Percentiles rank a stretch among this genome's conserved stretches.
phyloP scores from a whole-genome alignment of 2,113 vertebrate genomes.

The Burhinus bistriatus region DNA sequence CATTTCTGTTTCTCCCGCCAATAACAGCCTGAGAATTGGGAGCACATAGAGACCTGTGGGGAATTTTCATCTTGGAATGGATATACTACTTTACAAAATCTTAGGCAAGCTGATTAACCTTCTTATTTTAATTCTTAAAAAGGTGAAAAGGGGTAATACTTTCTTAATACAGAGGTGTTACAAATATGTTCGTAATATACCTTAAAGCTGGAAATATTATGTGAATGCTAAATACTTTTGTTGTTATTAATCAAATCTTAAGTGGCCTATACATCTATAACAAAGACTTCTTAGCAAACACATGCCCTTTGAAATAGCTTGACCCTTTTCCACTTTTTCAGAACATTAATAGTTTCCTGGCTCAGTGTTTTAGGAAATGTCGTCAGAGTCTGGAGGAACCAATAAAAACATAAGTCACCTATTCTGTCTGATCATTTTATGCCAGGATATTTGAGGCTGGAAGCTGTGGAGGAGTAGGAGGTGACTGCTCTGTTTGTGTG shows the following conservation, averaged over 20 bases:
- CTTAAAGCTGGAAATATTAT: neutral
- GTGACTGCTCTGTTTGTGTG: neutral
- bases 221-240: neutral
- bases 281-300: conserved; percentile 41
- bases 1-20: neutral
- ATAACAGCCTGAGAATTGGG: neutral
- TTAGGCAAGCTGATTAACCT: neutral
- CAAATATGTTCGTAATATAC: neutral
- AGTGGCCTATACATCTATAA: neutral
- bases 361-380: conserved; percentile 75
- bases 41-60: neutral
- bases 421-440: conserved; percentile 70
- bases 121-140: neutral
- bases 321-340: conserved; percentile 65
- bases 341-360: conserved; percentile 77
- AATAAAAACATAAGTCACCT: conserved; percentile 79
- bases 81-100: neutral
- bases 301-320: conserved; percentile 49
- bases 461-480: neutral
- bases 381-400: conserved; percentile 76
- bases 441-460: conserved; percentile 59
- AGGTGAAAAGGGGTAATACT: neutral
- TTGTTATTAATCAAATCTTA: neutral
- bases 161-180: neutral
- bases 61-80: neutral